Conservation (phyloP, 2,888 invertebrate species). For the Tuta absoluta region DNA sequence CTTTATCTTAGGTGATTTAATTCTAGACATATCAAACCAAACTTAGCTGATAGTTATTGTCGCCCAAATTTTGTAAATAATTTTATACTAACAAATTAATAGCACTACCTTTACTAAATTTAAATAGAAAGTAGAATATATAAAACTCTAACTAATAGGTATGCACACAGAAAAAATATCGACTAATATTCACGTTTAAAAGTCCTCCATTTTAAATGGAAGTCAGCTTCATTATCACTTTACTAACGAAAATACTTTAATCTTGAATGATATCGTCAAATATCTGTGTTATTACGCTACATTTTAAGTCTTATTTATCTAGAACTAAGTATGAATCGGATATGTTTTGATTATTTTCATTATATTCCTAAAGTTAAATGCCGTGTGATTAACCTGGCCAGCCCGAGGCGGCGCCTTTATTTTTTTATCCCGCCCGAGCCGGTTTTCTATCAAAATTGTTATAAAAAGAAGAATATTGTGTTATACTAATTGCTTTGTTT, state of each 20-base stretch:
- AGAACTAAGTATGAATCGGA: slow-evolving; percentile 26
- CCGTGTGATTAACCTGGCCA: too few relatives aligned
- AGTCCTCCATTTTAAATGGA: neutral
- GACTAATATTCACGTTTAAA: slow-evolving; percentile 1
- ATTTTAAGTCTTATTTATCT: slow-evolving; percentile 56
- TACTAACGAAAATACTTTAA: slow-evolving; percentile 43
- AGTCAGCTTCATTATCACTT: slow-evolving; percentile 23
- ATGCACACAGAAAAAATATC: neutral
- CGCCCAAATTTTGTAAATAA: slow-evolving; percentile 37
- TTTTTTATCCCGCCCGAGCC: too few relatives aligned
- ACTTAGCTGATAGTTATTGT: slow-evolving; percentile 45
- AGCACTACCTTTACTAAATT: neutral
- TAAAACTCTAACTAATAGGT: neutral
- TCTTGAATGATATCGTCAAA: slow-evolving; percentile 65
- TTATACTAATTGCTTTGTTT: too few relatives aligned
- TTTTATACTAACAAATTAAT: neutral
- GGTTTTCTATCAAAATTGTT: too few relatives aligned
- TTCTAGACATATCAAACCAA: slow-evolving; percentile 53
- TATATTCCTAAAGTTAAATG: neutral
- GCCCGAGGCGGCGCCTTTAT: too few relatives aligned
- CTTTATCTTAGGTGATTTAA: slow-evolving; percentile 35
- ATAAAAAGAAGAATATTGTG: too few relatives aligned
- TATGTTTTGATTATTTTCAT: slow-evolving; percentile 2
- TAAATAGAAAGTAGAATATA: neutral
- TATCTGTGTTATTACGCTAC: slow-evolving; percentile 68